Conservation (phyloP, 37 sponge, comb jelly and placozoan species). For the Cladorhizidae sp. region DNA sequence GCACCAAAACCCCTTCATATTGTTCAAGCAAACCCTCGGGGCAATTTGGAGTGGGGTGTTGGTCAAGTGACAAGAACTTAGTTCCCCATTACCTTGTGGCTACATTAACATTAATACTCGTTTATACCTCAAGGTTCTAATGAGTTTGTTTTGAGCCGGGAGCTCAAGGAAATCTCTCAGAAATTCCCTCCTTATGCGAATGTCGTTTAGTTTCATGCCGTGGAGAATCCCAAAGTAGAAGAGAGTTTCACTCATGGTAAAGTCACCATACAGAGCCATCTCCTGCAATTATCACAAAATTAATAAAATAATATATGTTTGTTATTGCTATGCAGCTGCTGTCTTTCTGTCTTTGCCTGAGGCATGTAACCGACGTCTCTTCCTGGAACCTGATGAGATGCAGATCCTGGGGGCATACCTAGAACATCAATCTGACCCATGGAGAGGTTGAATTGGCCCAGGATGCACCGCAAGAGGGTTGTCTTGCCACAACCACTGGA, state of each 20-base stretch:
- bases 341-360: conserved; percentile 49
- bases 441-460: conserved; percentile 68
- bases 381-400: conserved; percentile 72
- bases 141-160: conserved; percentile 48
- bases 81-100: no score
- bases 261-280: conserved; percentile 73
- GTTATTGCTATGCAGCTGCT: no score
- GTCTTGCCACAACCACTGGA: conserved; percentile 94
- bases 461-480: conserved; percentile 81
- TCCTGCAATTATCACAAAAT: conserved; percentile 42
- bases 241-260: conserved; percentile 72
- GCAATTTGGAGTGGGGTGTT: no score
- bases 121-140: conserved; percentile 65
- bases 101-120: no score
- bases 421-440: conserved; percentile 52
- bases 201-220: conserved; percentile 52
- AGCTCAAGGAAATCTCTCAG: conserved; percentile 69
- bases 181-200: conserved; percentile 52
- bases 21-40: no score
- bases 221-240: conserved; percentile 81
- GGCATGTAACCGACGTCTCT: conserved; percentile 90
- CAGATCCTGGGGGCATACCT: conserved; percentile 62
- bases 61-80: no score
- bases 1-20: no score
- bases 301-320: no score